Base-by-base conservation (phyloP, 2,113 vertebrate species). In the Brachyhypopomus occidentalis region DNA sequence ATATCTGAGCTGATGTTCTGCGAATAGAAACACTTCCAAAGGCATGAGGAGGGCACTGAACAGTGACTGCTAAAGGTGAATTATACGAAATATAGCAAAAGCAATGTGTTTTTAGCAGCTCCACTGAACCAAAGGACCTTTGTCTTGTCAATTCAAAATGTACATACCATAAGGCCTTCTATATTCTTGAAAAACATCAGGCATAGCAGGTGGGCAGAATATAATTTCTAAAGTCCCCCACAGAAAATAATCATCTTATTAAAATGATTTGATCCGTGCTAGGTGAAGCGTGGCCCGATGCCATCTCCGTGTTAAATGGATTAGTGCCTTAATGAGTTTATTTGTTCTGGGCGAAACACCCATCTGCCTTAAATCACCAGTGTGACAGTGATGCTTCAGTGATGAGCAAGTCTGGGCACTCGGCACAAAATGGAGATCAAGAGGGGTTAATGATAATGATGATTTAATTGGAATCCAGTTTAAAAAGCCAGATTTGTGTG, bases 161-260 rank as follows among this genome's bases (percentile, higher is more conserved):
- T n/a, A 27, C 34, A 19, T 25, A 14, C 38, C 59, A 23, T 34
- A 73, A 81, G 81, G 63, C 82, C 72, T 88, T 87, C 88, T 90
- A 73, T 81, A 67, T 63, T 86, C 85, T 83, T 84, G 87, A 72
- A 30, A 12, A 71, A 36, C 66, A 66, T 23, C 12, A 17, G 22
- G 70, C 64, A 85, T 86, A 89, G 88, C 84, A 85, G 90, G 89
- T 90, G 89, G 89, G 82, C 81, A 84, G 76, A 80, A 78, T 75
- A 71, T 92, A 89, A 93, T 91, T 91, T 80, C 77, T 66, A 52
- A 89, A 89, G 86, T 82, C 88, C 89, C 87, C 88, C 84, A 84
- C 89, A 80, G 52, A 38, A 84, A 90, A 91, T 91, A 90, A 91
- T 90, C 89, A 91, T 87, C 86, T 90, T 87, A 91, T 92, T 91